Percentiles rank a stretch among this genome's conserved stretches.
Conservation (phyloP, 2,888 invertebrate species). For the Temnothorax ravouxi region DNA sequence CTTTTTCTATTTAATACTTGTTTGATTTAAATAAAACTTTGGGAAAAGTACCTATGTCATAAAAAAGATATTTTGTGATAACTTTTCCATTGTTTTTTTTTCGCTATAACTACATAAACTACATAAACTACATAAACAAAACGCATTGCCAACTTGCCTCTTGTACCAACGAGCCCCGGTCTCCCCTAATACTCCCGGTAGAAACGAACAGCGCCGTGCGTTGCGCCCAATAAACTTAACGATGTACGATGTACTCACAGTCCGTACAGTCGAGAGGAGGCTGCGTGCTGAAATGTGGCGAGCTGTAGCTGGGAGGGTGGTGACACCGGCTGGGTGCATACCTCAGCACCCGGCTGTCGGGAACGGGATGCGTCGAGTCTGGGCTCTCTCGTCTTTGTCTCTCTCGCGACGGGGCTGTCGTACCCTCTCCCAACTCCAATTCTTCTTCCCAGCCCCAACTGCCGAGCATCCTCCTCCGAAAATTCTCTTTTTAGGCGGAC, state of each 20-base stretch:
- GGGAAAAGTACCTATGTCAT: too few relatives aligned
- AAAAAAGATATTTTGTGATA: too few relatives aligned
- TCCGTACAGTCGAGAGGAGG: constrained; percentile 84
- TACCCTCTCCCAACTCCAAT: constrained; percentile 84
- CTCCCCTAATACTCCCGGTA: too few relatives aligned
- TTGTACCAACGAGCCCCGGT: too few relatives aligned
- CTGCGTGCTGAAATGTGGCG: constrained; percentile 83
- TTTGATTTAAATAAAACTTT: too few relatives aligned
- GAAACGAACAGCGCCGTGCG: too few relatives aligned
- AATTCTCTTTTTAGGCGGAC: constrained; percentile 81
- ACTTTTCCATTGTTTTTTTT: too few relatives aligned
- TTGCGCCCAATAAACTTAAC: neutral
- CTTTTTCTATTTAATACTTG: too few relatives aligned
- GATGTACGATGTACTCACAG: constrained; percentile 79
- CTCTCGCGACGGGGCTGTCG: constrained; percentile 77
- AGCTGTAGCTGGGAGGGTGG: constrained; percentile 82
- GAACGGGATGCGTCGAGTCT: constrained; percentile 84
- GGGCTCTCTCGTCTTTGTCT: constrained; percentile 82
- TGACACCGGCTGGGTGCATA: constrained; percentile 86
- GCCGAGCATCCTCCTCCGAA: constrained; percentile 85
- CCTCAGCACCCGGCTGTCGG: constrained; percentile 86
- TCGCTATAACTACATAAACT: too few relatives aligned
- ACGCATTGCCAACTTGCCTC: too few relatives aligned
- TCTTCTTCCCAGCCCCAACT: constrained; percentile 84
- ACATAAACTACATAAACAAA: too few relatives aligned